Base-by-base conservation (phyloP, 2,113 vertebrate species). In the Otolemur garnettii region DNA sequence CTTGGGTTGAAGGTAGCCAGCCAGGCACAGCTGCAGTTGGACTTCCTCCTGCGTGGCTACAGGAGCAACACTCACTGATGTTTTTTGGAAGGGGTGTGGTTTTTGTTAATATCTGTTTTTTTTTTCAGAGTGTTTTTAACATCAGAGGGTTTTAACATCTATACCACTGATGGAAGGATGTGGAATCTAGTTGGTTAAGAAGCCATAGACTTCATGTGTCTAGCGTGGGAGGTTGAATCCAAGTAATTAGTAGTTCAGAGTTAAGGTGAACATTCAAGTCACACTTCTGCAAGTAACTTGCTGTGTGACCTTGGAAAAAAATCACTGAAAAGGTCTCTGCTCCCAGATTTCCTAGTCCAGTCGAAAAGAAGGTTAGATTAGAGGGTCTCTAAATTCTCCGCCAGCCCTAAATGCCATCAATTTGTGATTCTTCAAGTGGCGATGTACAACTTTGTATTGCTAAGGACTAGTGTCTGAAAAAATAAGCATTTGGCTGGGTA, bases 1-100 rank as follows among this genome's bases (percentile, higher is more conserved):
- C 98, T 97, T 72, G 94, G 96, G 97, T 97, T 97, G 98, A 98
- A 98, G 98, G 97, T 38, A 97, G 90, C 96, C 90, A 92, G 50
- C 90, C 94, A 98, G 92, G 97, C 98, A 96, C 98, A 98, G 98
- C 98, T 98, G 98, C 97, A 84, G 13, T 0, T n/a, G 77, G 66
- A 96, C 98, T 98, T 98, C 98, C 98, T 98, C 98, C 97, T 98
- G 19, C 86, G 85, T 95, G 71, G 64, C 87, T 74, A 57, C 66
- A 77, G 97, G 94, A 97, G 95, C 98, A 97, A 94, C 97, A 95
- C 97, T 96, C 96, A 93, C 96, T 87, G 81, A 86, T 97, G 97
- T 94, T 97, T 96, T 97, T 98, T 98, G 97, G 98, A 98, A 97
- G 95, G 90, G 42, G 96, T 50, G 94, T 64, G 12, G n/a, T 95